These are phyloP conservation scores for Tricholaema leucomelas DNA, from an alignment of 2,113 vertebrate genomes.

Conservation along the genomic window DNA sequence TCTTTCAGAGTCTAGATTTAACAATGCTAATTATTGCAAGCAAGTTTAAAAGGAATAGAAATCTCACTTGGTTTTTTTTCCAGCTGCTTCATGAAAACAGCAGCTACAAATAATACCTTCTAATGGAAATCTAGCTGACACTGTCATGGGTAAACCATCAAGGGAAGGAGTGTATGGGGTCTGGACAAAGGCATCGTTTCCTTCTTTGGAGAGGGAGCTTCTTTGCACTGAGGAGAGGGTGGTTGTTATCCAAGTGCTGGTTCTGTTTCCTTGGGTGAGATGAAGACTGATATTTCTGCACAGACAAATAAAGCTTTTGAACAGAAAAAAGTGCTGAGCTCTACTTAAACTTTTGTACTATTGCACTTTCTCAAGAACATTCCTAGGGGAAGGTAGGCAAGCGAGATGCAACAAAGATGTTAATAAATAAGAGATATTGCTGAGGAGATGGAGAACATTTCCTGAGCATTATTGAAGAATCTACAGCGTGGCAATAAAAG, in stretches of 20 bases:
- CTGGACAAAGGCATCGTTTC: background rate
- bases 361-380: background rate
- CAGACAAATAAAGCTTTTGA: background rate
- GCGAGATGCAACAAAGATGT: background rate
- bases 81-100: conserved; percentile 28
- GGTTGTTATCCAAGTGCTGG: background rate
- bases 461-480: background rate
- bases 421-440: background rate
- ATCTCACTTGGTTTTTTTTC: conserved; percentile 42
- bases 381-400: background rate
- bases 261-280: background rate
- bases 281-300: background rate
- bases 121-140: conserved; percentile 22
- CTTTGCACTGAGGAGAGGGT: background rate
- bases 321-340: background rate
- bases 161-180: background rate
- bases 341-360: background rate
- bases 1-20: conserved; percentile 40
- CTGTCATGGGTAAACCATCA: background rate
- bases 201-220: background rate
- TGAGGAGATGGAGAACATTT: background rate
- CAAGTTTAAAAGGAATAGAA: conserved; percentile 5
- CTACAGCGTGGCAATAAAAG: background rate
- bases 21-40: background rate
- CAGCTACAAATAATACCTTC: conserved; percentile 20